Base-by-base conservation (phyloP, 2,888 invertebrate species). In the Papilio elwesi region DNA sequence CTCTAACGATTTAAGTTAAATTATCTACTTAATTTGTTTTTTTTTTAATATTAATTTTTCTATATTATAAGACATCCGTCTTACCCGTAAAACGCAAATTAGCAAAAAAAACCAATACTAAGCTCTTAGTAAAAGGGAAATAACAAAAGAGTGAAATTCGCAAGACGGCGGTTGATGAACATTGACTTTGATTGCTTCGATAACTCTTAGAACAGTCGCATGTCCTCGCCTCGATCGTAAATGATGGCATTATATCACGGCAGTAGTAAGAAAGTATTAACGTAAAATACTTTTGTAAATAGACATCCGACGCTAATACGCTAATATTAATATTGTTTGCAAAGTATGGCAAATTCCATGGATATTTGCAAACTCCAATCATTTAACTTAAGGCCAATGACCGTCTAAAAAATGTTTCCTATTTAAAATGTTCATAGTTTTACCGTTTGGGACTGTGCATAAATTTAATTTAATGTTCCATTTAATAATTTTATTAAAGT, bases 291-390 rank as follows among this genome's bases (percentile, higher is more conserved):
- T 36, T 36, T 57, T 55, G 10, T 12, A 15, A 57, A 57, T 57
- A 57, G 36, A 57, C 36, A 36, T 13, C 1, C 10, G 36, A 57
- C 9, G 13, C 51, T 51, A 26, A 12, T 51, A 59, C 36, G 38
- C 1, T 26, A 26, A 8, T 9, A 36, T 59, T n/a, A 59, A 38
- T 59, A 59, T 59, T 38, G 57, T 38, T 38, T 59, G 38, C 38
- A 38, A 38, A 7, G n/a, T n/a, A 59, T 55, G n/a, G 55, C 12
- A 55, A 55, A 47, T 67, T 47, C 8, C 47, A 55, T 55, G 13
- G 16, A 16, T 67, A 65, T 66, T 10, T 16, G 53, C 55, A 38
- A n/a, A n/a, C n/a, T n/a, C n/a, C n/a, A n/a, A 55, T 55, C 53
- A 26, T 26, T 26, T 67, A 67, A 6, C 10, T 13, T 13, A 6